phyloP scores from a whole-genome alignment of 2,113 vertebrate genomes.

The Rana temporaria region DNA sequence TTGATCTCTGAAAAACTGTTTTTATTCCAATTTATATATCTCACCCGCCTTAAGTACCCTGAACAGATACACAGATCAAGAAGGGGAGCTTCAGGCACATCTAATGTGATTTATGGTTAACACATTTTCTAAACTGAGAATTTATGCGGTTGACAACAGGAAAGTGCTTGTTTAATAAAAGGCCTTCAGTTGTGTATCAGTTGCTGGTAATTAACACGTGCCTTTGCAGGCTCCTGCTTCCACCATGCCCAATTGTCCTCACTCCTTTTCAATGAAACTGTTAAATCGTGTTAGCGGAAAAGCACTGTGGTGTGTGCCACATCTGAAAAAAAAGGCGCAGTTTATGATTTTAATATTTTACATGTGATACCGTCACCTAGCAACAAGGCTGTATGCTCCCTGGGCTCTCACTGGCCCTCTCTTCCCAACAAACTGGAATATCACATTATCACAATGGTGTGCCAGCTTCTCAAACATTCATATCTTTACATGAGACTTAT shows the following conservation, averaged over 20 bases:
- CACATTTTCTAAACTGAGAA: conserved; percentile 40
- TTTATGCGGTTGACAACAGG: conserved; percentile 39
- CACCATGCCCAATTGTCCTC: conserved; percentile 31
- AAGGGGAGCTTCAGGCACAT: conserved; percentile 2
- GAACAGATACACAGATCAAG: not conserved
- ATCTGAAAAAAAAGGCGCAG: conserved; percentile 52
- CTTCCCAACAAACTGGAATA: conserved; percentile 23
- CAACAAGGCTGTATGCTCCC: conserved; percentile 49
- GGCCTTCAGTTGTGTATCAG: conserved; percentile 32
- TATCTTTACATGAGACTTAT: not conserved
- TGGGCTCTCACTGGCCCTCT: conserved; percentile 29
- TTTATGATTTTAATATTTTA: conserved; percentile 57
- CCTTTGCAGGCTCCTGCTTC: conserved; percentile 28
- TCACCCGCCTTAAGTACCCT: not conserved
- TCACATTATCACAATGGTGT: conserved; percentile 35
- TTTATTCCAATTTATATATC: conserved; percentile 10
- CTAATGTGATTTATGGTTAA: conserved; percentile 26
- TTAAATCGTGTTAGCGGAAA: conserved; percentile 54
- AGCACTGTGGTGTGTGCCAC: conserved; percentile 47
- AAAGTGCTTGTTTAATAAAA: conserved; percentile 47
- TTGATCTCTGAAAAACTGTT: not conserved
- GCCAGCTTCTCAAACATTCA: not conserved
- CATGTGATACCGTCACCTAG: conserved; percentile 56
- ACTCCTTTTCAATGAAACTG: conserved; percentile 45
- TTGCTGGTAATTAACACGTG: conserved; percentile 44